Percentiles rank a stretch among this genome's conserved stretches.
phyloP scores from a whole-genome alignment of 2,888 invertebrate species.

The Watsonalla binaria region DNA sequence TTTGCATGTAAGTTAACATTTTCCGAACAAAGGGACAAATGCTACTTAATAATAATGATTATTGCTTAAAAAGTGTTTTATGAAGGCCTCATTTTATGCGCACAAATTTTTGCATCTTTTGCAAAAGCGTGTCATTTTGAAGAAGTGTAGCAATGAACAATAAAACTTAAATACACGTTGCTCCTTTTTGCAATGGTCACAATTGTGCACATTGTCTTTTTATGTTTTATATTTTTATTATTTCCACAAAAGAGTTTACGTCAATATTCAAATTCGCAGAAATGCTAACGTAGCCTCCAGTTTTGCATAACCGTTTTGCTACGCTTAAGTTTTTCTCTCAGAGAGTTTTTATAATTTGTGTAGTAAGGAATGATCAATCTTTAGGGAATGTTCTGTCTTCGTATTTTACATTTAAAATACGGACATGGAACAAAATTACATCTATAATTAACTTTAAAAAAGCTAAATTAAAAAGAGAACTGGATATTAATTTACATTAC shows the following conservation, averaged over 20 bases:
- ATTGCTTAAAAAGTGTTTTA: slow-evolving; percentile 30
- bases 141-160: slow-evolving; percentile 36
- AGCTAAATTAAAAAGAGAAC: slow-evolving; percentile 41
- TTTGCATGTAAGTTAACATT: too few relatives aligned
- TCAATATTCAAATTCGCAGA: slow-evolving; percentile 67
- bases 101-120: slow-evolving; percentile 41
- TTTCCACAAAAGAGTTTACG: slow-evolving; percentile 45
- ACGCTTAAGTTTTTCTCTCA: neutral
- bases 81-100: slow-evolving; percentile 38
- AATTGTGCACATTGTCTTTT: slow-evolving; percentile 21
- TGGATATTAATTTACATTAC: slow-evolving; percentile 55
- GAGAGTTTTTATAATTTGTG: neutral
- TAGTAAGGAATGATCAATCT: too few relatives aligned
- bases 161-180: slow-evolving; percentile 24
- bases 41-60: slow-evolving; percentile 28
- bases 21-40: neutral
- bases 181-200: slow-evolving; percentile 33
- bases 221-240: slow-evolving; percentile 36
- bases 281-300: slow-evolving; percentile 26
- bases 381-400: neutral
- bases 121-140: slow-evolving; percentile 38
- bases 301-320: slow-evolving; percentile 54
- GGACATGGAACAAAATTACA: slow-evolving; percentile 9
- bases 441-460: slow-evolving; percentile 38
- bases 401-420: slow-evolving; percentile 3